phyloP scores from a whole-genome alignment of 2,888 invertebrate species.

The Tuberolachnus salignus region DNA sequence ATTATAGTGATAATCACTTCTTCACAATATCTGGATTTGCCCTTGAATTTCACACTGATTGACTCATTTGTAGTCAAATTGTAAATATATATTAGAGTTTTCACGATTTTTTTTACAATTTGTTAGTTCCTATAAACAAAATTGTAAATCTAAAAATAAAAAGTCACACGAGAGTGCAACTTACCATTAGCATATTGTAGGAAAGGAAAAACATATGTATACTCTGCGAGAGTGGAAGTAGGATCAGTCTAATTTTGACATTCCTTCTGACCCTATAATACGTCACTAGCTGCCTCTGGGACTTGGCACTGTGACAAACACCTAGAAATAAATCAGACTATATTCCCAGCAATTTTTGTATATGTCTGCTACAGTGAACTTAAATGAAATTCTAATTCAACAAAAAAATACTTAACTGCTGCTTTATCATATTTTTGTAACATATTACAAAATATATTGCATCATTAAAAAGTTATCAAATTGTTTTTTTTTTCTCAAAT shows the following conservation, averaged over 20 bases:
- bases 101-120: slow-evolving; percentile 31
- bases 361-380: background rate
- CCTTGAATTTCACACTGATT: slow-evolving; percentile 38
- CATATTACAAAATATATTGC: background rate
- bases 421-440: background rate
- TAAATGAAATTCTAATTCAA: slow-evolving; percentile 18
- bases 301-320: slow-evolving; percentile 45
- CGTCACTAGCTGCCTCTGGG: slow-evolving; percentile 46
- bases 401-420: background rate
- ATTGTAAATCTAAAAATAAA: slow-evolving; percentile 47
- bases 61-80: slow-evolving; percentile 26
- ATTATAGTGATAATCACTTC: background rate
- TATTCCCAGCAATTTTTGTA: slow-evolving; percentile 16
- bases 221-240: slow-evolving; percentile 27
- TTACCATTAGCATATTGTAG: slow-evolving; percentile 29
- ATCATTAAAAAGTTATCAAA: background rate
- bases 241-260: slow-evolving; percentile 55
- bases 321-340: slow-evolving; percentile 51
- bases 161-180: slow-evolving; percentile 21
- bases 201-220: slow-evolving; percentile 25
- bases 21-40: background rate
- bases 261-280: slow-evolving; percentile 52
- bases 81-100: slow-evolving; percentile 12
- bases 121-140: slow-evolving; percentile 24
- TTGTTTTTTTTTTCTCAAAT: background rate